Base-by-base conservation (phyloP, 2,113 vertebrate species). In the Sigmodon hispidus region DNA sequence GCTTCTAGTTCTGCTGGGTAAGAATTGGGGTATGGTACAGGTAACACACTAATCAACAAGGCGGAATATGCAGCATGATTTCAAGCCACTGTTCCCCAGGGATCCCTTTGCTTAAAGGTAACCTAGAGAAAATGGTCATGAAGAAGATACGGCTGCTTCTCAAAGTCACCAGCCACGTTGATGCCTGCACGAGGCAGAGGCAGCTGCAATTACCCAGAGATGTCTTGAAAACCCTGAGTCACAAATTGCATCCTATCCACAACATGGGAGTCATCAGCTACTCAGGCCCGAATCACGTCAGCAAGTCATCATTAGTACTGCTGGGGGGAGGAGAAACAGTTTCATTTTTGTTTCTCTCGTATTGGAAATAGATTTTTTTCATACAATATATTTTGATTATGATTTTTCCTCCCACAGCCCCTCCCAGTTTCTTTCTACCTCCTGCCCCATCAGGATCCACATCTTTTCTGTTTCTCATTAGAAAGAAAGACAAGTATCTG, bases 41-140 rank as follows among this genome's bases (percentile, higher is more conserved):
- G 98, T 99, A 99, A 77, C 99, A 99, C 98, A 99, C 98, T 96
- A 99, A 99, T 99, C 99, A 97, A 99, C 63, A 45, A 67, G 19
- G 97, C 99, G 99, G 98, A 99, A 99, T 98, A 99, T 99, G 99
- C 99, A 99, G 98, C 99, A 99, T 98, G 99, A 99, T 97, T 99
- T 99, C 96, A 97, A 99, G 98, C 99, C 99, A 98, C 98, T 99
- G 96, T 99, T 99, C 97, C 99, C 31, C 12, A 43, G 22, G 17
- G 26, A 4, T 24, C 15, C 36, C 29, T 59, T n/a, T 8, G 13
- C 2, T 50, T 45, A n/a, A 77, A n/a, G 21, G 5, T 13, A 52
- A 10, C 16, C 36, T 43, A 55, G 24, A 55, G 22, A 80, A 48
- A 43, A 69, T 34, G 24, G 26, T 36, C 36, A 43, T 34, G 16